Conservation (phyloP, 92 coral and sea anemone genomes). For the Epizoanthus rinbou region DNA sequence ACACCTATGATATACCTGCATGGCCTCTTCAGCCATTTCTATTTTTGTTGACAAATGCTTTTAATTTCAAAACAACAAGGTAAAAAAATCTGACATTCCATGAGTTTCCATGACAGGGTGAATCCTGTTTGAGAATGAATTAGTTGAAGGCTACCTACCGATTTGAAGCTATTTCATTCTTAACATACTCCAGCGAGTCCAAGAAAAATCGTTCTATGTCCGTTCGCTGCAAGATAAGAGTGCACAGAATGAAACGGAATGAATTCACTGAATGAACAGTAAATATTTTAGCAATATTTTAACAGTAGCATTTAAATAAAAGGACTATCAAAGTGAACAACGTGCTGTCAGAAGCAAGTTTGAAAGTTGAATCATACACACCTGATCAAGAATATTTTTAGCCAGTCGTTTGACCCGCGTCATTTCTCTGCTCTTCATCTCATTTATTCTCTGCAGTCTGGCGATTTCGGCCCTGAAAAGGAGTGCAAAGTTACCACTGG, state of each 20-base stretch:
- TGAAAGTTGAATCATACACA: constrained; percentile 20
- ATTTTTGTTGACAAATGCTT: too few species aligned
- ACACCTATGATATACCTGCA: too few species aligned
- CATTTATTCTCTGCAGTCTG: constrained; percentile 77
- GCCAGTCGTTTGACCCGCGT: constrained; percentile 94
- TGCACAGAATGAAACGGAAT: neutral
- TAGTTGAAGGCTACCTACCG: constrained; percentile 55
- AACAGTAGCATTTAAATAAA: too few species aligned
- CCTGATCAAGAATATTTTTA: constrained; percentile 95
- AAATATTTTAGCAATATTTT: neutral
- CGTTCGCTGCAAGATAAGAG: constrained; percentile 67
- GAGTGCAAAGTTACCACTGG: neutral
- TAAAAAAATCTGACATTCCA: too few species aligned
- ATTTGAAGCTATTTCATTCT: constrained; percentile 89
- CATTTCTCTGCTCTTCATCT: constrained; percentile 94
- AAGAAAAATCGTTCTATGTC: constrained; percentile 96
- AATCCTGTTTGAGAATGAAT: too few species aligned
- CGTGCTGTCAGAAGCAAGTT: neutral
- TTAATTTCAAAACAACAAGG: too few species aligned
- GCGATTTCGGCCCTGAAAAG: constrained; percentile 88
- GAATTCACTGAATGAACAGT: neutral
- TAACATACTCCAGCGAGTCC: constrained; percentile 94
- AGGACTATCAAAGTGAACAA: neutral
- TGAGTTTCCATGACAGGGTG: too few species aligned
- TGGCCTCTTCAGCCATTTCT: too few species aligned